Evolutionary conservation across 2,797 vertebrate genomes (phyloP), one percentile per base, ranked within the genome.

Genomic region (Morelia viridis): DNA sequence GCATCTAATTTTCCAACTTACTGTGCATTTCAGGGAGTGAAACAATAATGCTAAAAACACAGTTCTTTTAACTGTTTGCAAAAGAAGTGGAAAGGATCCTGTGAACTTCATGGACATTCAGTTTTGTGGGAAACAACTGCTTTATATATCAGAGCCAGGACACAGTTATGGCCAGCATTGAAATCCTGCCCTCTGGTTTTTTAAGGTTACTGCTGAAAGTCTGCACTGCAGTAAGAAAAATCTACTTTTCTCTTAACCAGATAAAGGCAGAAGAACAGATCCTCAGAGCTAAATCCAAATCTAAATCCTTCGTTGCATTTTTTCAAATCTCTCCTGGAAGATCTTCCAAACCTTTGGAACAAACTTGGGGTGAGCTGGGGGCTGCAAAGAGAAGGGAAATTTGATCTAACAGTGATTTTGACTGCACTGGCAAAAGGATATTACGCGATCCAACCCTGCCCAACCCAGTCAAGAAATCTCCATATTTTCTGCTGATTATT

Each of bases 1-100:
- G 89, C 57, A 80, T 87, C 50, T 60, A 87, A 93, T 94, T 91
- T 71, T 84, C 5, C 93, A 90, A 76, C 85, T 64, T 93, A 41
- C 89, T 96, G 91, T 92, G 58, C 57, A 35, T 76, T 87, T 87
- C 61, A 22, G 31, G 26, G 28, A 68, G 31, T 13, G n/a, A 91
- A 91, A 87, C 3, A 71, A 60, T 46, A 17, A 11, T 53, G 64
- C 15, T 89, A 46, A 90, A 58, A 80, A 84, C 60, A 31, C 13
- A 65, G 35, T 46, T n/a, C 31, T 12, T 56, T 7, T 5, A 28
- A 68, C 60, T 92, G 71, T 92, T 95, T 93, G 90, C 1, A 1
- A 80, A 94, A 50, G 15, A 22, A 11, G 24, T 19, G 24, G 56
- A 91, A 90, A 60, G 50, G 35, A 35, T 85, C 5, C 17, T 31